A percentile compares a stretch with the other conserved stretches of the same genome.
phyloP scores from a whole-genome alignment of 2,113 vertebrate species.

The Montifringilla adamsi region DNA sequence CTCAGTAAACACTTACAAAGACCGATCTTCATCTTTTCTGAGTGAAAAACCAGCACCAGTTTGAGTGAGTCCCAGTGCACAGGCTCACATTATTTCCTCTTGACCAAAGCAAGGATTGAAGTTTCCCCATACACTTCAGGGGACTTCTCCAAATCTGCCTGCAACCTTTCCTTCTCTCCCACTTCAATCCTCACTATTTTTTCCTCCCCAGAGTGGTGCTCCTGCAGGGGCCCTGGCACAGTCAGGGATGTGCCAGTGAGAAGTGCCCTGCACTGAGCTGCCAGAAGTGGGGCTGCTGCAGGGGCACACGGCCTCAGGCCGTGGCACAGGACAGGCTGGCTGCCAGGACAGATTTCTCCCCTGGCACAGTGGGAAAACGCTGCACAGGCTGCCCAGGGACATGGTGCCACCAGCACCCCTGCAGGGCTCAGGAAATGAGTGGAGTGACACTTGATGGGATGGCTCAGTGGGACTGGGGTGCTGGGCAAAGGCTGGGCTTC shows the following conservation, averaged over 20 bases:
- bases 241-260: rapidly evolving
- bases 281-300: neutral
- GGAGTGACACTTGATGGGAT: neutral
- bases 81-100: neutral
- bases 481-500: neutral
- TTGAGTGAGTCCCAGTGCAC: rapidly evolving
- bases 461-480: neutral
- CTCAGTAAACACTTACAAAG: neutral
- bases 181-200: neutral
- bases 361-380: neutral
- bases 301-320: neutral
- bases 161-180: neutral
- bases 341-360: neutral
- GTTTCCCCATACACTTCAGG: rapidly evolving
- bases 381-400: neutral
- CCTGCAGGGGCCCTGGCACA: neutral
- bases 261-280: neutral
- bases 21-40: neutral
- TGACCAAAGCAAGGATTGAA: neutral
- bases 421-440: neutral
- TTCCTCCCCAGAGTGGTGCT: neutral
- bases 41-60: neutral
- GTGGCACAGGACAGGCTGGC: neutral
- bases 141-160: neutral
- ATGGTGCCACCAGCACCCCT: neutral